phyloP scores from a whole-genome alignment of 2,888 invertebrate species.

The Drosophila aldrichi region DNA sequence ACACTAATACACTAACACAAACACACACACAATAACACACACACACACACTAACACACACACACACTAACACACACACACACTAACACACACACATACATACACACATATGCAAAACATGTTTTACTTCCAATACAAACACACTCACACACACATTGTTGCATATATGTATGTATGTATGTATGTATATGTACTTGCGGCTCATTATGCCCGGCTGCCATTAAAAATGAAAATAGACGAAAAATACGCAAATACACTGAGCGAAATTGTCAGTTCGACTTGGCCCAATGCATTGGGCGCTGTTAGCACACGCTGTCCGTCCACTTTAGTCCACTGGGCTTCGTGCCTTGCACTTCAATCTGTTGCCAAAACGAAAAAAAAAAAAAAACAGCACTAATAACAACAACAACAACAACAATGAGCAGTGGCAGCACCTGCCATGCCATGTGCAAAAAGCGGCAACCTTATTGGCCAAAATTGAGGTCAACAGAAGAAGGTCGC shows the following conservation, averaged over 20 bases:
- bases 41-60: conserved; percentile 24
- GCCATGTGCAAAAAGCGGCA: conserved; percentile 53
- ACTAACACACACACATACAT: background rate
- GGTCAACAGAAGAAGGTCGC: conserved; percentile 77
- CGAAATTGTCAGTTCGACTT: conserved; percentile 38
- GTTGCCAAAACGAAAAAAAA: conserved; percentile 35
- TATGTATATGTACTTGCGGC: conserved; percentile 24
- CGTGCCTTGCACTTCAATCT: conserved; percentile 52
- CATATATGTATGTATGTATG: background rate
- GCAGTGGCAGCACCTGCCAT: conserved; percentile 43
- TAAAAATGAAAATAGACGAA: conserved; percentile 56
- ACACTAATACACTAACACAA: conserved; percentile 27
- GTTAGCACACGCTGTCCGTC: background rate
- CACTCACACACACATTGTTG: background rate
- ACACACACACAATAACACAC: too few relatives aligned
- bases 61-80: conserved; percentile 42
- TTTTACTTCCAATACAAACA: conserved; percentile 24
- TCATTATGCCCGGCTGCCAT: conserved; percentile 69
- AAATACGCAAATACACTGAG: conserved; percentile 33
- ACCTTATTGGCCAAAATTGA: conserved; percentile 73
- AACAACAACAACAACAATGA: conserved; percentile 12
- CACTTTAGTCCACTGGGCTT: conserved; percentile 23
- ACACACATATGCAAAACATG: conserved; percentile 46
- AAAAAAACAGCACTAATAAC: background rate
- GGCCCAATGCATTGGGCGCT: background rate